Conservation (phyloP, 2,113 vertebrate genomes). For the Anguilla rostrata region DNA sequence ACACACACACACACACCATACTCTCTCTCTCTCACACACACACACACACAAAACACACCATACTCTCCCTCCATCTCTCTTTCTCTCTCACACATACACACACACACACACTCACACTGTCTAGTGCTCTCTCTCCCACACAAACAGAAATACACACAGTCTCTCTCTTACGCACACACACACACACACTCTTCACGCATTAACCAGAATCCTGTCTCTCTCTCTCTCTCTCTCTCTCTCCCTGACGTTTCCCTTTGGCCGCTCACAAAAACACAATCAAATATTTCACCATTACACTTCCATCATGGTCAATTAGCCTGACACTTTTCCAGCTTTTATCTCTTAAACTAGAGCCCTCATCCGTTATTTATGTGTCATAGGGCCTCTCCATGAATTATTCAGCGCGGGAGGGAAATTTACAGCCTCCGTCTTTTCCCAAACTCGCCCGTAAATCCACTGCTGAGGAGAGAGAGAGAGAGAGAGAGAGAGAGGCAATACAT, state of each 20-base stretch:
- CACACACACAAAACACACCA: too few species aligned
- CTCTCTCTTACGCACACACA: neutral
- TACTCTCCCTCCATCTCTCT: too few species aligned
- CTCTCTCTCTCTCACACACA: too few species aligned
- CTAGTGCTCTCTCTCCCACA: too few species aligned
- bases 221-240: neutral
- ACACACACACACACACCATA: too few species aligned
- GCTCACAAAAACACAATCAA: conserved; percentile 54
- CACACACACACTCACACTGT: too few species aligned
- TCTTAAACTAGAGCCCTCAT: conserved; percentile 75
- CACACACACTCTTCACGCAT: too few species aligned
- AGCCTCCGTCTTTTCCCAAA: conserved; percentile 60
- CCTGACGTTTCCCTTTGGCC: conserved; percentile 1
- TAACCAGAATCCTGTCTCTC: neutral
- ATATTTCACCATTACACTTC: conserved; percentile 71
- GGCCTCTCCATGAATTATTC: conserved; percentile 73
- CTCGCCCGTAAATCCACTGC: conserved; percentile 71
- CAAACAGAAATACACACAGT: too few species aligned
- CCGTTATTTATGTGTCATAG: conserved; percentile 68
- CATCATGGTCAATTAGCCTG: conserved; percentile 75
- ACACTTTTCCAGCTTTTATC: conserved; percentile 74
- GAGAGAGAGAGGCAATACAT: neutral
- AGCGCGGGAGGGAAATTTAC: conserved; percentile 64
- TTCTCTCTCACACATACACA: too few species aligned
- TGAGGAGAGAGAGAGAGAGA: conserved; percentile 62